Conservation (phyloP, 2,888 invertebrate species). For the Galerucella pusilla region DNA sequence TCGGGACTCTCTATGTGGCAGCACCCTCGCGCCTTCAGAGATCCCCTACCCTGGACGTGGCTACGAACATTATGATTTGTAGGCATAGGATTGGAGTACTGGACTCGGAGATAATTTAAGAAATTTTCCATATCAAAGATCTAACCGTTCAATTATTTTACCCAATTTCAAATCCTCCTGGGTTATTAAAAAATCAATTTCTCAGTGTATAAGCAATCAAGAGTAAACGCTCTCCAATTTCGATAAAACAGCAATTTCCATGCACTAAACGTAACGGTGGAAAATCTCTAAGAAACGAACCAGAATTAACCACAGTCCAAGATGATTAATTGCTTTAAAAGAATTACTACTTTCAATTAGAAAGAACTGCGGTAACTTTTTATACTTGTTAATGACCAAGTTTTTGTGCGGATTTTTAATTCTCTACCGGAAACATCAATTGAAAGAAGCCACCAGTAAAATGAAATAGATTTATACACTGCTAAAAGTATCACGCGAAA, state of each 20-base stretch:
- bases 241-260: slow-evolving; percentile 26
- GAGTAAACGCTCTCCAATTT: slow-evolving; percentile 1
- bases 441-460: slow-evolving; percentile 6
- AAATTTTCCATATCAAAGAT: no score
- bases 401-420: slow-evolving; percentile 33
- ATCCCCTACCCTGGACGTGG: no score
- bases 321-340: slow-evolving; percentile 42
- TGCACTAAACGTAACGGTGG: slow-evolving; percentile 19
- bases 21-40: no score
- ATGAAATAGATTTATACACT: slow-evolving; percentile 11
- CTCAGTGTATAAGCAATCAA: slow-evolving; percentile 5
- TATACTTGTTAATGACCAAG: slow-evolving; percentile 40
- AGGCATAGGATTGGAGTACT: no score
- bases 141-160: no score
- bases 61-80: no score
- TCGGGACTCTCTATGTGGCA: no score
- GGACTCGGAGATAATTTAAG: no score
- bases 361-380: slow-evolving; percentile 39
- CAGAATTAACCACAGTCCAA: slow-evolving; percentile 29
- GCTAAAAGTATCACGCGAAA: not conserved
- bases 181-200: slow-evolving; percentile 3
- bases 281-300: slow-evolving; percentile 30
- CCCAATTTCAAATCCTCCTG: not conserved
- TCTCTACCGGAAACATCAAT: slow-evolving; percentile 27
- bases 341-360: slow-evolving; percentile 44